Percentiles rank a stretch among this genome's conserved stretches.
phyloP scores from a whole-genome alignment of 1,140 invertebrate species.

The Caenorhabditis inopinata region DNA sequence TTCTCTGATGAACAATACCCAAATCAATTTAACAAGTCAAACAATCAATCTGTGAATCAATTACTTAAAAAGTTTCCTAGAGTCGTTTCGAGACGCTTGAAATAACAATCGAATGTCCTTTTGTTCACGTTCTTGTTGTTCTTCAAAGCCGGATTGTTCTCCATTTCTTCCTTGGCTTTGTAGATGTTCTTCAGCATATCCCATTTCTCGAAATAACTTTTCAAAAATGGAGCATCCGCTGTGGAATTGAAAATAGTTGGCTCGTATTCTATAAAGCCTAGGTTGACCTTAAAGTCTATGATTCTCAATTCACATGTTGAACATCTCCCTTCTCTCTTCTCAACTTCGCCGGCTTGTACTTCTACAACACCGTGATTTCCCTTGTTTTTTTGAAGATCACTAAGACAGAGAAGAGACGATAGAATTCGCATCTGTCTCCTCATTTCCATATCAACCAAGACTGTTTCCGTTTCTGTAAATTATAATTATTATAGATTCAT shows the following conservation, averaged over 20 bases:
- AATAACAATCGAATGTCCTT: too few relatives aligned
- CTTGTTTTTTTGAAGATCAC: neutral
- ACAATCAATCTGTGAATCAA: too few relatives aligned
- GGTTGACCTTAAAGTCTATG: neutral
- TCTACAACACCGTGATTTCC: neutral
- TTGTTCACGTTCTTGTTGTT: too few relatives aligned
- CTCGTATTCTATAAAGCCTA: neutral
- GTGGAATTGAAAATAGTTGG: neutral
- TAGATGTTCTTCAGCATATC: conserved; percentile 73
- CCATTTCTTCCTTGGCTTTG: conserved; percentile 84
- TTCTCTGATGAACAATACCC: too few relatives aligned
- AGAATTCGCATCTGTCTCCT: neutral
- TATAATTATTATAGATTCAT: neutral
- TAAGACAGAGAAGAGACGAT: neutral
- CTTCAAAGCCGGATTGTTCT: too few relatives aligned
- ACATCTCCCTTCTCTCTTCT: neutral
- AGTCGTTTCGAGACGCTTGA: too few relatives aligned
- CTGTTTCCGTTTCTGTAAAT: neutral
- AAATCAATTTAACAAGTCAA: too few relatives aligned
- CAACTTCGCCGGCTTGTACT: neutral
- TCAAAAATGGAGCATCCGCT: neutral
- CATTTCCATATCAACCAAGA: neutral
- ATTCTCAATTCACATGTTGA: neutral
- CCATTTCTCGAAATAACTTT: neutral
- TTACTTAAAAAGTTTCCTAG: too few relatives aligned